phyloP scores from a whole-genome alignment of 2,888 invertebrate species.

The Tinea trinotella region DNA sequence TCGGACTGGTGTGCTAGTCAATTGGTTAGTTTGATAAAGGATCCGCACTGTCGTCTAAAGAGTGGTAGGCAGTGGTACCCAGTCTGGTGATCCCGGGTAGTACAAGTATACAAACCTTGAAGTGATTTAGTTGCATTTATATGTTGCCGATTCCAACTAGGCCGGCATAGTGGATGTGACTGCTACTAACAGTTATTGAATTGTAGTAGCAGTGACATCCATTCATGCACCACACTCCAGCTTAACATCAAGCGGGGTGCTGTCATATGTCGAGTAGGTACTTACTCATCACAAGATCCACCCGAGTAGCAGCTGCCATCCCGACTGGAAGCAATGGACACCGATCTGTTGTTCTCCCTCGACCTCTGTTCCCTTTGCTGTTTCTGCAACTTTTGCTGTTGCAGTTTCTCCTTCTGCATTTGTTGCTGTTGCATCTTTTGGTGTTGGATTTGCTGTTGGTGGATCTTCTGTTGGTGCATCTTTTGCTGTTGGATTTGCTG shows the following conservation, averaged over 20 bases:
- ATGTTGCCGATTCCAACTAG: not conserved
- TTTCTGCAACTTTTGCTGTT: constrained; percentile 31
- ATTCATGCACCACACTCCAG: no score
- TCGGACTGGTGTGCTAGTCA: not conserved
- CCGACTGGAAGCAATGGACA: constrained; percentile 49
- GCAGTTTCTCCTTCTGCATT: constrained; percentile 25
- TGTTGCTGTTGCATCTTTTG: constrained; percentile 26
- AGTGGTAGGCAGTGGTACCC: no score
- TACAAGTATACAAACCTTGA: no score
- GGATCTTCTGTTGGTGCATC: not conserved
- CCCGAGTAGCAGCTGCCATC: constrained; percentile 64
- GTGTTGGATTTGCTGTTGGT: constrained; percentile 24
- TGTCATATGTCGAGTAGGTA: no score
- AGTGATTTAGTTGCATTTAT: not conserved
- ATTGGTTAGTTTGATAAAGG: not conserved
- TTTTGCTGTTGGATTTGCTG: constrained; percentile 24
- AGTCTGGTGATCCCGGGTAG: no score
- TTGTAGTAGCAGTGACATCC: no score
- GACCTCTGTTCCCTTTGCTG: constrained; percentile 29
- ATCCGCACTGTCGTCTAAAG: no score
- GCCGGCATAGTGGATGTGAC: no score
- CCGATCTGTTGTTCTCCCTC: no score
- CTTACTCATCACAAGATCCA: constrained; percentile 44
- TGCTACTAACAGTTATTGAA: no score
- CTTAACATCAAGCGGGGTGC: no score